Evolutionary conservation across 2,113 vertebrate genomes (phyloP), one percentile per base, ranked within the genome.

Genomic region (Crotalus helleri): DNA sequence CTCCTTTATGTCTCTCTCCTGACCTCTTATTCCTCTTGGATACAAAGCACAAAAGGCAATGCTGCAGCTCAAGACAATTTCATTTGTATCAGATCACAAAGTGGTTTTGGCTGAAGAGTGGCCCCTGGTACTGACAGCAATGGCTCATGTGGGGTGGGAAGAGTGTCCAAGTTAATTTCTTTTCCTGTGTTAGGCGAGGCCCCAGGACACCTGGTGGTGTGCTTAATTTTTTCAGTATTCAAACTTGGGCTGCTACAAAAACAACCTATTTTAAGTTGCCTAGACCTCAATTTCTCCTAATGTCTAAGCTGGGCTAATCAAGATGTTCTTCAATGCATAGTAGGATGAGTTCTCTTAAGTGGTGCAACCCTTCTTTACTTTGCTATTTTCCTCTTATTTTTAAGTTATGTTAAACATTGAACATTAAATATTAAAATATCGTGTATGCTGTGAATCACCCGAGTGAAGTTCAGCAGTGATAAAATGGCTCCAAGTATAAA

Each of bases 121-220:
- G 88, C 95, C 95, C 96, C 95, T 94, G 95, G 61, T 90, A 89
- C 49, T 91, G 94, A 94, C 94, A 96, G 90, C 95, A 94, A 96
- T 94, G 96, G 93, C 95, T 96, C 96, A 95, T 91, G 94, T 90
- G 94, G 94, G 89, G 95, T 55, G 21, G 64, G 57, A 89, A 92
- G 0, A 1, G 90, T 57, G 90, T n/a, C 24, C 91, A 51, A 51
- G 93, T 53, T 93, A 93, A 93, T 58, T 92, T 96, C 94, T 94
- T 94, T 97, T 96, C 96, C 93, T 87, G 74, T 0, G 0, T 95
- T 95, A 93, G 87, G 93, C 90, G 94, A 95, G 94, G 91, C 92
- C 94, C 95, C 95, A 96, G 93, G 93, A 93, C 94, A 53, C 91
- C 92, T 94, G 94, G 94, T 94, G 94, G 94, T 94, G 92, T 93